Conservation (phyloP, 2,797 vertebrate species). For the Acrossocheilus wenchowensis region DNA sequence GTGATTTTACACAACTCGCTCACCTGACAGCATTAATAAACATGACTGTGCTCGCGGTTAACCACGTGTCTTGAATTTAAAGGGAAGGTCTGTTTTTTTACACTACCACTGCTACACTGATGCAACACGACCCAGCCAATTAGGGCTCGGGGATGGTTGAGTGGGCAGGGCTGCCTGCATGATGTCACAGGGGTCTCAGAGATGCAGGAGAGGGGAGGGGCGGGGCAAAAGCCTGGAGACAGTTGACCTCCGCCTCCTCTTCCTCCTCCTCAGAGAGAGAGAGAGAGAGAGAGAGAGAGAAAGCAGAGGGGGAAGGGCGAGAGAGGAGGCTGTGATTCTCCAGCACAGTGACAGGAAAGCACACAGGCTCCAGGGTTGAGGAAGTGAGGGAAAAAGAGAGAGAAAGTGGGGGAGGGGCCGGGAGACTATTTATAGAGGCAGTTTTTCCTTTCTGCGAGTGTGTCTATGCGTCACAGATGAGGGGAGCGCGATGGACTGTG, state of each 20-base stretch:
- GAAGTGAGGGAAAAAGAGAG: conserved; percentile 41
- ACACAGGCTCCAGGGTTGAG: conserved; percentile 48
- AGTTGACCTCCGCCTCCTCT: conserved; percentile 47
- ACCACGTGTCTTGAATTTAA: conserved; percentile 26
- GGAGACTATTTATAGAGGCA: conserved; percentile 74
- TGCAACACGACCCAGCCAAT: conserved; percentile 14
- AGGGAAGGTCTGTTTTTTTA: conserved; percentile 11
- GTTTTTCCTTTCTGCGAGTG: conserved; percentile 62
- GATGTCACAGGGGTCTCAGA: conserved; percentile 35
- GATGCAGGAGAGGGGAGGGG: conserved; percentile 10
- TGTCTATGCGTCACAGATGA: conserved; percentile 45
- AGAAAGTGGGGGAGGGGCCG: conserved; percentile 28
- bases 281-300: neutral
- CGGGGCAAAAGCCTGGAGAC: conserved; percentile 29
- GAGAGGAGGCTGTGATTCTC: conserved; percentile 55
- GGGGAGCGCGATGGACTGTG: conserved; percentile 22
- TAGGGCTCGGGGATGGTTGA: conserved; percentile 12
- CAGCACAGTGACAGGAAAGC: conserved; percentile 61
- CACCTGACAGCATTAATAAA: conserved; percentile 31
- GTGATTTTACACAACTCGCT: conserved; percentile 5
- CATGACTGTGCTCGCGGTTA: neutral
- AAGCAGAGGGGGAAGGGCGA: conserved; percentile 21
- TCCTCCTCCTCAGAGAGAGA: conserved; percentile 19
- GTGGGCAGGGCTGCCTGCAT: conserved; percentile 31
- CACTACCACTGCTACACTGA: neutral